Evolutionary conservation across 1,140 invertebrate genomes (phyloP).

Genomic region (Pseudachorutes palmiensis): DNA sequence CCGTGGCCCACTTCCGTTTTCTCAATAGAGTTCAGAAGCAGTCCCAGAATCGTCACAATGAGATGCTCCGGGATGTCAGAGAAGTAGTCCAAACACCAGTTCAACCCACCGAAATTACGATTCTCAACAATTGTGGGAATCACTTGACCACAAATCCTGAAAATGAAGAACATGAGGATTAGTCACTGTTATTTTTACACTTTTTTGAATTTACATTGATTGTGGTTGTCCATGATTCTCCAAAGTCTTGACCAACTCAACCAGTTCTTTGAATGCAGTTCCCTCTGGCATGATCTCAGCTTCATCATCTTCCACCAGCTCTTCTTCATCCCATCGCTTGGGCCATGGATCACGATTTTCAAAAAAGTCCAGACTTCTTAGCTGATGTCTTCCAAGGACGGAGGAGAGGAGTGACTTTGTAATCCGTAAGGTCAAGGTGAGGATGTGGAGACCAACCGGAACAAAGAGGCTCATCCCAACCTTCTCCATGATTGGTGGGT

Average conservation of each 20-base stretch:
- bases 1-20: not conserved
- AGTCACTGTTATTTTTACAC: too few relatives aligned
- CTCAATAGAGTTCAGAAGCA: conserved; percentile 7
- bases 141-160: conserved; percentile 33
- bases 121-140: conserved; percentile 24
- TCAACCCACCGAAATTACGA: conserved; percentile 16
- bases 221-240: conserved; percentile 33
- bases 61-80: conserved; percentile 31
- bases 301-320: not conserved
- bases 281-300: not conserved
- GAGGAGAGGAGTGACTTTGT: conserved; percentile 26
- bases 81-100: conserved; percentile 31
- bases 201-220: conserved; percentile 36
- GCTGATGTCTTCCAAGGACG: conserved; percentile 29
- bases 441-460: conserved; percentile 32
- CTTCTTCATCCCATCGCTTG: conserved; percentile 21
- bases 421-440: conserved; percentile 23
- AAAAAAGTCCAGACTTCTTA: conserved; percentile 24
- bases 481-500: conserved; percentile 27
- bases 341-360: conserved; percentile 28
- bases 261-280: conserved; percentile 11
- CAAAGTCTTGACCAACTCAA: conserved; percentile 15
- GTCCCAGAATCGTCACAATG: conserved; percentile 18
- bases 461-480: conserved; percentile 26
- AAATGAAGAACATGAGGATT: conserved; percentile 3